Base-by-base conservation (phyloP, 2,113 vertebrate species). In the Eptesicus fuscus region DNA sequence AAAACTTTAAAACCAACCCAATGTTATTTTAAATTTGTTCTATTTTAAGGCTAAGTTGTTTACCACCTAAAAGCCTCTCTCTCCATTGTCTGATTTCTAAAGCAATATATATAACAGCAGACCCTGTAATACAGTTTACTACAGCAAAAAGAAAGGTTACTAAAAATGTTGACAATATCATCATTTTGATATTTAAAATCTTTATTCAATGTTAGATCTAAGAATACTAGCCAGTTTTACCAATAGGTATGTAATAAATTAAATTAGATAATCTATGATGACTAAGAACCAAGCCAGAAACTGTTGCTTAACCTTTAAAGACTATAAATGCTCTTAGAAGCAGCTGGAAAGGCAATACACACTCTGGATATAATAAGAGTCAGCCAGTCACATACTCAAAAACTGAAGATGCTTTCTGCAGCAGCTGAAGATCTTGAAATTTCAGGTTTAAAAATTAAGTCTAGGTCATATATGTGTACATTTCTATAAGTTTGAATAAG, bases 121-220 rank as follows among this genome's bases (percentile, higher is more conserved):
- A 93, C 28, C 16, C 35, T 42, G 28, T 61, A 17, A 59, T 42
- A 78, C 59, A 65, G 32, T 76, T 93, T 35, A 94, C 80, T 49
- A 92, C 3, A 56, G 65, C 28, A 91, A 85, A 49, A 74, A n/a
- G 22, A 63, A 63, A 12, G 28, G 37, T 87, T 40, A 67, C 7
- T n/a, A 37, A 80, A 51, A 40, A 69, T 74, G 28, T 25, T 83
- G 63, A 86, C 22, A 25, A 12, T 44, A 90, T 65, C 74, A 74
- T 35, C 49, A 82, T 70, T 83, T 80, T 92, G 6, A 88, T 83
- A 25, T 88, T 88, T 87, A 96, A 87, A 91, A 90, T 44, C 37
- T 85, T 85, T 32, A 42, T 51, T 94, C 40, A 76, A 12, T 76
- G 28, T 61, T 35, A 70, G 25, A 37, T 74, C 49, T 86, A 17